A percentile compares a stretch with the other conserved stretches of the same genome.
Conservation (phyloP, 2,888 invertebrate genomes). For the Eucera pruinosa region DNA sequence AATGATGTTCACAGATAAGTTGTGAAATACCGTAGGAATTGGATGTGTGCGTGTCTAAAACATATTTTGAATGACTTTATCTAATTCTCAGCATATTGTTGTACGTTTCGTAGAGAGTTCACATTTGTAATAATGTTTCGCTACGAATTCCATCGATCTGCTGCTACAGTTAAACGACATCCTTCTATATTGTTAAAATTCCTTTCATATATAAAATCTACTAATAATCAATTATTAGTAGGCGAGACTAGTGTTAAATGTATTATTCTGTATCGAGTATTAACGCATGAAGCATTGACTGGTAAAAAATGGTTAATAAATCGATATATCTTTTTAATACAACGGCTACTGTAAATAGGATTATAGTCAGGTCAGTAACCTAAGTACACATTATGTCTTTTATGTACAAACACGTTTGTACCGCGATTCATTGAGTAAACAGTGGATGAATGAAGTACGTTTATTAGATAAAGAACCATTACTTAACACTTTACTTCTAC, state of each 20-base stretch:
- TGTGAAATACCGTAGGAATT: constrained; percentile 39
- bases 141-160: constrained; percentile 41
- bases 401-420: constrained; percentile 62
- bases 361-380: constrained; percentile 53
- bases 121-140: no score
- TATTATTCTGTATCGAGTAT: constrained; percentile 50
- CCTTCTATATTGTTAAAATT: constrained; percentile 40
- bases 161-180: constrained; percentile 39
- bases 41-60: constrained; percentile 48
- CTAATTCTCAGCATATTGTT: constrained; percentile 50
- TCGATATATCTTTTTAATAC: constrained; percentile 58
- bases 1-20: constrained; percentile 31
- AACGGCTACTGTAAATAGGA: constrained; percentile 59
- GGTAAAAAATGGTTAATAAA: constrained; percentile 48
- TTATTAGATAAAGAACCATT: constrained; percentile 40
- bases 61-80: constrained; percentile 46
- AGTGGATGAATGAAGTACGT: constrained; percentile 33
- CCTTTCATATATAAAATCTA: constrained; percentile 46
- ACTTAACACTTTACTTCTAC: constrained; percentile 44
- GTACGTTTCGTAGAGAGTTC: constrained; percentile 57
- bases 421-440: constrained; percentile 33
- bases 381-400: constrained; percentile 45
- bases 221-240: constrained; percentile 54
- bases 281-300: constrained; percentile 41
- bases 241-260: constrained; percentile 40